phyloP scores from a whole-genome alignment of 2,888 invertebrate genomes.

The Tolmerus cingulatus region DNA sequence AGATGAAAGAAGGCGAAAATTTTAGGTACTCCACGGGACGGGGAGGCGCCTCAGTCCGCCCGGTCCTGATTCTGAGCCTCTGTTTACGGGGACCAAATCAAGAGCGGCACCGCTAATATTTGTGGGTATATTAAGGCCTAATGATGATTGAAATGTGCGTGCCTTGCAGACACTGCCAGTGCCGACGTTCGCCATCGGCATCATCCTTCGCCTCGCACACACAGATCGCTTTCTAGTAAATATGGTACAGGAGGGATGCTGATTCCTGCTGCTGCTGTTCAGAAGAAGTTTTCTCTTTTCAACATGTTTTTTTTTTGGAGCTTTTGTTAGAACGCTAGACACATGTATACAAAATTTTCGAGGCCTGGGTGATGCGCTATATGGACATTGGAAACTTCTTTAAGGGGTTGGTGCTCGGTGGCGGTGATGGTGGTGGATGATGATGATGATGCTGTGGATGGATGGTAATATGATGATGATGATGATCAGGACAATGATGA shows the following conservation, averaged over 20 bases:
- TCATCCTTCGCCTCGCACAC: background rate
- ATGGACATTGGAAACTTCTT: constrained; percentile 9
- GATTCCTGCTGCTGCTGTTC: background rate
- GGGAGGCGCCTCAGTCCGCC: background rate
- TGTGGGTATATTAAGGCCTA: constrained; percentile 64
- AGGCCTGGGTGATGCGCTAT: background rate
- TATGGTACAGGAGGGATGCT: background rate
- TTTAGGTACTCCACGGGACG: background rate
- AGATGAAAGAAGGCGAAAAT: constrained; percentile 27
- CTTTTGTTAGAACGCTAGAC: background rate
- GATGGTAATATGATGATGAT: constrained; percentile 41
- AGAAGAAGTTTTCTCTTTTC: constrained; percentile 33
- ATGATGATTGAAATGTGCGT: constrained; percentile 64
- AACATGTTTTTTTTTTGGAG: background rate
- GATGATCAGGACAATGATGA: constrained; percentile 45
- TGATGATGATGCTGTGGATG: background rate
- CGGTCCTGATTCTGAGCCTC: background rate
- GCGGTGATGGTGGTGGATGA: background rate
- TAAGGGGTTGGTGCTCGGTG: constrained; percentile 7
- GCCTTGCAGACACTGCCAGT: constrained; percentile 48
- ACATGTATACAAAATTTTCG: background rate
- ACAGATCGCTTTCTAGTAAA: background rate
- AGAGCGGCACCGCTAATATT: constrained; percentile 51
- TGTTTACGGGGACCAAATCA: constrained; percentile 36
- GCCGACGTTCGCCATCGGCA: constrained; percentile 42